Evolutionary conservation across 2,888 invertebrate species (phyloP), one percentile per base, ranked within the genome.

Genomic region (Acrocera orbiculus): DNA sequence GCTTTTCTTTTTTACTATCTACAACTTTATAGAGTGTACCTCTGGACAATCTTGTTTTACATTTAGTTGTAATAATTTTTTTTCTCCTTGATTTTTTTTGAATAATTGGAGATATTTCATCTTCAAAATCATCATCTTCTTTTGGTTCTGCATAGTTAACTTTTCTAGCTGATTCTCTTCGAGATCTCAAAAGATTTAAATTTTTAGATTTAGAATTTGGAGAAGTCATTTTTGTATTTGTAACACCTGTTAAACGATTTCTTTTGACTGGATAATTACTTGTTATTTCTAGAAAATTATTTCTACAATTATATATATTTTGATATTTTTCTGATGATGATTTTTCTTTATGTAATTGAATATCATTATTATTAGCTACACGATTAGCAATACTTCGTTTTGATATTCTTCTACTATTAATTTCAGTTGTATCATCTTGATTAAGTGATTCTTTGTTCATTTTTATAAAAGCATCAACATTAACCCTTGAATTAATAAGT

Each of bases 381-480:
- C 14, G 14, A 27, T 7, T 8, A 4, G 10, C 13, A 3, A 27
- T n/a, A 27, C 14, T 14, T 14, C 27, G 27, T 8, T 16, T 32
- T 26, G 27, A 16, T 13, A 10, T 9, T 9, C 19, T 16, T 27
- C 27, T 32, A 5, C 27, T 17, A 13, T 32, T 20, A 13, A 32
- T 19, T 10, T 27, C 32, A n/a, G 20, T 19, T 7, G n/a, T 8
- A 10, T 13, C 20, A 9, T 27, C 26, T 14, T 27, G 26, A 20
- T 20, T 19, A 13, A 27, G 19, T n/a, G n/a, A 36, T 13, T 42
- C 25, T 14, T 40, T 33, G 16, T 41, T 39, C 7, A 40, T 32
- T n/a, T 71, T 70, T 14, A 80, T 64, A 60, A 80, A 78, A 27
- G 73, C 67, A 45, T 71, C 65, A 14, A 79, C 73, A 54, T 72